Percentiles rank a stretch among this genome's conserved stretches.
These are phyloP conservation scores for Heliopora coerulea DNA, from an alignment of 92 coral and sea anemone genomes.

Conservation along the genomic window DNA sequence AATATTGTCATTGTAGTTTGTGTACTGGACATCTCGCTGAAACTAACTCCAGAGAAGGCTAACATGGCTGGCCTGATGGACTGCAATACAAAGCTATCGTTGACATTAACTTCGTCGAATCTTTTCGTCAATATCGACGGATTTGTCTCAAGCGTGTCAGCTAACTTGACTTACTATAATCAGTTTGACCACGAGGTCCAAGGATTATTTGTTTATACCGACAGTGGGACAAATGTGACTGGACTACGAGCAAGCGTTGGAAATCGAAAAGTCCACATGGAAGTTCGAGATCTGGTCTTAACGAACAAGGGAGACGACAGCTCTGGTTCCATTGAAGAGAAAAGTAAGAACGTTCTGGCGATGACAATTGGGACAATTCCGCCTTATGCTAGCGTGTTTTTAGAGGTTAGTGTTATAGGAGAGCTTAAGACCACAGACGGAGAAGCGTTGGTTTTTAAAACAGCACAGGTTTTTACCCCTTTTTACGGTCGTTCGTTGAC, in stretches of 20 bases:
- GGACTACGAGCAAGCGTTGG: slow-evolving; percentile 89
- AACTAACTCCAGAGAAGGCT: too few relatives aligned
- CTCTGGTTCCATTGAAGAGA: too few relatives aligned
- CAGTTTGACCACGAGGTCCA: slow-evolving; percentile 81
- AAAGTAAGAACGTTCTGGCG: slow-evolving; percentile 71
- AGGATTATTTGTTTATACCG: slow-evolving; percentile 84
- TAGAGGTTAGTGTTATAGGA: slow-evolving; percentile 87
- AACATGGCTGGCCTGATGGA: slow-evolving; percentile 85
- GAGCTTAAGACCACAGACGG: slow-evolving; percentile 75
- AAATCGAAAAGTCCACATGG: slow-evolving; percentile 69
- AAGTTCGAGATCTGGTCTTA: slow-evolving; percentile 62
- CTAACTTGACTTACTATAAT: slow-evolving; percentile 82
- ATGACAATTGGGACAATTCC: slow-evolving; percentile 92
- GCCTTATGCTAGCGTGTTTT: slow-evolving; percentile 76
- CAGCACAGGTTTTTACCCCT: slow-evolving; percentile 92
- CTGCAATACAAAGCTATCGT: slow-evolving; percentile 61
- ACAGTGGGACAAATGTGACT: slow-evolving; percentile 76
- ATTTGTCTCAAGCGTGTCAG: slow-evolving; percentile 83
- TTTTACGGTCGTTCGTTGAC: not conserved
- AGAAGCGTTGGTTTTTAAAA: slow-evolving; percentile 77
- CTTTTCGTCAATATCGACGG: slow-evolving; percentile 92
- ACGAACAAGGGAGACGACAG: too few relatives aligned
- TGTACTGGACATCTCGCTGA: too few relatives aligned
- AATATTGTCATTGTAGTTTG: too few relatives aligned
- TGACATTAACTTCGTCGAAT: slow-evolving; percentile 86